phyloP scores from a whole-genome alignment of 92 coral and sea anemone species.

The Heteractis magnifica region DNA sequence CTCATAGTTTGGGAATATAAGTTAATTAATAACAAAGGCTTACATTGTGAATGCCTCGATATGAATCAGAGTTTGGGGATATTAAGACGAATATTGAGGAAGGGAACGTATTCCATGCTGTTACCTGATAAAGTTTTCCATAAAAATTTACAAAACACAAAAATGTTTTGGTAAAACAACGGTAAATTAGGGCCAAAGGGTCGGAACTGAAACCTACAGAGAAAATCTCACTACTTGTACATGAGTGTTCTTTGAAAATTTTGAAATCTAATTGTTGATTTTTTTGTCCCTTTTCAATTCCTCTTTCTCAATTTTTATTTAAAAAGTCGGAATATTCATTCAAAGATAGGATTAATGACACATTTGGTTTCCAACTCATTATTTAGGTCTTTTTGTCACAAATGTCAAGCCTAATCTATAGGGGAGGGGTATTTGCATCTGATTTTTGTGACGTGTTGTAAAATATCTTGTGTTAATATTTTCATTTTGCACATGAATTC shows the following conservation, averaged over 20 bases:
- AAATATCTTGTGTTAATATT: slow-evolving; percentile 35
- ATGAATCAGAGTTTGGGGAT: slow-evolving; percentile 17
- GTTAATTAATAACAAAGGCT: not conserved
- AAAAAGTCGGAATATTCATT: not conserved
- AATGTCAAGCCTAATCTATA: slow-evolving; percentile 36
- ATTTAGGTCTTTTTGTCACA: slow-evolving; percentile 17
- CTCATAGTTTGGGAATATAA: slow-evolving; percentile 17
- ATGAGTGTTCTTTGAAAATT: not conserved
- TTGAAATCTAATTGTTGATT: slow-evolving; percentile 3
- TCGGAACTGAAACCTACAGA: slow-evolving; percentile 37
- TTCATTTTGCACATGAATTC: slow-evolving; percentile 6
- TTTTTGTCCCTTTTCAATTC: slow-evolving; percentile 5
- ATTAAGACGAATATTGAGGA: slow-evolving; percentile 17
- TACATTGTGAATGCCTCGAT: slow-evolving; percentile 8
- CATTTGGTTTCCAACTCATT: slow-evolving; percentile 18
- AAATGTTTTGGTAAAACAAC: slow-evolving; percentile 28
- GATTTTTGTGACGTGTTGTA: slow-evolving; percentile 21
- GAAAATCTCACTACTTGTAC: slow-evolving; percentile 10
- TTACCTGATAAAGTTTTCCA: slow-evolving; percentile 25
- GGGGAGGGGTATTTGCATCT: slow-evolving; percentile 41
- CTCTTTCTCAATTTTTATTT: not conserved
- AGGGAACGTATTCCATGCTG: slow-evolving; percentile 24
- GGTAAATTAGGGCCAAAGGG: slow-evolving; percentile 36
- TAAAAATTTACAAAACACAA: slow-evolving; percentile 36
- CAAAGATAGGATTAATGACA: slow-evolving; percentile 10